These are phyloP conservation scores for Eclectus roratus DNA, from an alignment of 2,113 vertebrate genomes.

Conservation along the genomic window DNA sequence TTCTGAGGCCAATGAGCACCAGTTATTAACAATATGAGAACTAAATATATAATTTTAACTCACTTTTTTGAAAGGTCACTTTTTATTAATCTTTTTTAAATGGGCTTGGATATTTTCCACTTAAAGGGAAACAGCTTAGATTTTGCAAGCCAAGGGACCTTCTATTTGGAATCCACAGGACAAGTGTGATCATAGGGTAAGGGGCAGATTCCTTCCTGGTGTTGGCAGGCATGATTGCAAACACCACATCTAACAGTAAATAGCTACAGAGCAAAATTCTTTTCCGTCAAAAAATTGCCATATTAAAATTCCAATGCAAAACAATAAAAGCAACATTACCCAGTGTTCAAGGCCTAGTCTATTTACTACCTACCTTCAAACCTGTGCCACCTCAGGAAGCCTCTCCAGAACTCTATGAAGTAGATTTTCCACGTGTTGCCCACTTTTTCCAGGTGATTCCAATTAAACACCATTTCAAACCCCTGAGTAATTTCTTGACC, in stretches of 20 bases:
- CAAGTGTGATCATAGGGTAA: background rate
- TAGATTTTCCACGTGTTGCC: background rate
- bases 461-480: background rate
- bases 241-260: background rate
- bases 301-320: background rate
- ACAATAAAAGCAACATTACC: background rate
- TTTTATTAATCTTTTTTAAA: slow-evolving; percentile 30
- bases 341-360: background rate
- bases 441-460: background rate
- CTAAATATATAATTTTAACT: background rate
- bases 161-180: background rate
- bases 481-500: background rate
- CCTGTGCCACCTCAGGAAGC: background rate
- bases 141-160: background rate
- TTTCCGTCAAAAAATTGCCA: background rate
- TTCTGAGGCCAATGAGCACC: background rate
- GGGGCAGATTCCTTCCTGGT: background rate
- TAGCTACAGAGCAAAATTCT: background rate
- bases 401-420: background rate
- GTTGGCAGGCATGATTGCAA: background rate
- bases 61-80: slow-evolving; percentile 20
- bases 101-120: background rate
- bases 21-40: slow-evolving; percentile 26
- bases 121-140: background rate
- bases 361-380: background rate